Conservation (phyloP, 2,797 vertebrate genomes). For the Iguana delicatissima region DNA sequence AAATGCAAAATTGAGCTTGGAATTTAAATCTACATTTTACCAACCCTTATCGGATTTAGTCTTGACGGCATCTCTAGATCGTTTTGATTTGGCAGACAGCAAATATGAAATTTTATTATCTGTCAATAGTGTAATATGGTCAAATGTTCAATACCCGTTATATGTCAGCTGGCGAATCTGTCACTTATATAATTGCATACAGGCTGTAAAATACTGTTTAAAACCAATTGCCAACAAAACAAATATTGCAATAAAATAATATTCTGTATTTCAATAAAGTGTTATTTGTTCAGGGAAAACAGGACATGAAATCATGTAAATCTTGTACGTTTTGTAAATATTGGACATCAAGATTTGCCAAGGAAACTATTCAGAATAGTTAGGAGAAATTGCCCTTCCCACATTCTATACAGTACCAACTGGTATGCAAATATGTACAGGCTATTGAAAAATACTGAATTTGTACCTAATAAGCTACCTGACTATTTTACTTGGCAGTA, state of each 20-base stretch:
- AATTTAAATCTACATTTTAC: conserved; percentile 1
- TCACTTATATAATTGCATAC: not conserved
- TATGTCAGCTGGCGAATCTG: not conserved
- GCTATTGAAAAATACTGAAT: not conserved
- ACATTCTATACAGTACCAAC: not conserved
- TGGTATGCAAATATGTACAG: not conserved
- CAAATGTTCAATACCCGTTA: not conserved
- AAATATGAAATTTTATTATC: not conserved
- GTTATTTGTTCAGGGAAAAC: not conserved
- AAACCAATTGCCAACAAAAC: not conserved
- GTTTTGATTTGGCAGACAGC: not conserved
- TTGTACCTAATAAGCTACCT: not conserved
- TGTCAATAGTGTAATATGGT: not conserved
- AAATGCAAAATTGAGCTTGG: not conserved
- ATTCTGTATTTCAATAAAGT: not conserved
- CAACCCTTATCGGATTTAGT: not conserved
- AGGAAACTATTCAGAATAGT: not conserved
- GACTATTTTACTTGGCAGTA: not conserved
- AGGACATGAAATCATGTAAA: not conserved
- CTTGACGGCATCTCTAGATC: not conserved
- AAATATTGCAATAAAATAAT: not conserved
- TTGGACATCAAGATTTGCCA: not conserved
- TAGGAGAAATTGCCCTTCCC: not conserved
- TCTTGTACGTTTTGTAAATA: not conserved
- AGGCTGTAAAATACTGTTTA: not conserved